Conservation (phyloP, 2,797 vertebrate genomes). For the Acanthurus tractus region DNA sequence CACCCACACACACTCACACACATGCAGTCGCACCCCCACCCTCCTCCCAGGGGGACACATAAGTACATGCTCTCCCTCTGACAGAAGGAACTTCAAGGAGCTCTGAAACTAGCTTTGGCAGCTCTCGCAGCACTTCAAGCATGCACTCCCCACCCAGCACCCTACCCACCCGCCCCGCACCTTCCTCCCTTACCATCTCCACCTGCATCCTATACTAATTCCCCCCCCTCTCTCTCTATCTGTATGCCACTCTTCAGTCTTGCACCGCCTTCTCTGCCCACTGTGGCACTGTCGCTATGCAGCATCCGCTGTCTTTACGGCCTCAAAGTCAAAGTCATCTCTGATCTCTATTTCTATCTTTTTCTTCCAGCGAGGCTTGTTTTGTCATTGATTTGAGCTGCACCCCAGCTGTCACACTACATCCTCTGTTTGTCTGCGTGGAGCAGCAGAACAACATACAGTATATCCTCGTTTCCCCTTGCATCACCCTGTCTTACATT, state of each 20-base stretch:
- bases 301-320: conserved; percentile 44
- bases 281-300: conserved; percentile 40
- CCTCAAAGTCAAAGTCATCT: conserved; percentile 64
- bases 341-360: conserved; percentile 61
- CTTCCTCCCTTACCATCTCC: conserved; percentile 25
- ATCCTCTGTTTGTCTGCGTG: conserved; percentile 20
- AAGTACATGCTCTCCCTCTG: conserved; percentile 57
- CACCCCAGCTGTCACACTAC: conserved; percentile 35
- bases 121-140: conserved; percentile 55
- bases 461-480: background rate
- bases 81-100: conserved; percentile 66
- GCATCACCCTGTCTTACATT: conserved; percentile 22
- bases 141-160: conserved; percentile 25
- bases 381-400: conserved; percentile 48
- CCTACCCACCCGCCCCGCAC: background rate
- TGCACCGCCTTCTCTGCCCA: conserved; percentile 31
- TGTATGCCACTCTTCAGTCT: conserved; percentile 38
- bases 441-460: conserved; percentile 19
- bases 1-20: conserved; percentile 9
- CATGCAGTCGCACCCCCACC: background rate
- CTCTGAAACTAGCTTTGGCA: conserved; percentile 64
- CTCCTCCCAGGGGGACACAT: conserved; percentile 46
- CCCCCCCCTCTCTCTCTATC: conserved; percentile 10
- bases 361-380: conserved; percentile 28
- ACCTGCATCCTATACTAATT: conserved; percentile 44